Percentiles rank a stretch among this genome's conserved stretches.
phyloP scores from a whole-genome alignment of 2,113 vertebrate genomes.

The Bambusicola thoracicus region DNA sequence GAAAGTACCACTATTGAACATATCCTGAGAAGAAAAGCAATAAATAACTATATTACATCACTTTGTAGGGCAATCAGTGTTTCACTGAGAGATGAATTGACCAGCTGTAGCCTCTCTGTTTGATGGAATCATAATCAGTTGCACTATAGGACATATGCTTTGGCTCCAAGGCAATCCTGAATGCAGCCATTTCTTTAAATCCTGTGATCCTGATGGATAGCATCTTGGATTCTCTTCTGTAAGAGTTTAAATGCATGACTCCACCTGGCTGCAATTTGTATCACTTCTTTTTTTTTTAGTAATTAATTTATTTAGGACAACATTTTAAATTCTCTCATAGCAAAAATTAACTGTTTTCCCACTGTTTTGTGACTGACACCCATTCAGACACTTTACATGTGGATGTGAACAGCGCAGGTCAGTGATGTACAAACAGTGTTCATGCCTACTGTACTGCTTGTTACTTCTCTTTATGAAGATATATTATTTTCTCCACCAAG shows the following conservation, averaged over 20 bases:
- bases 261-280: neutral
- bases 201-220: neutral
- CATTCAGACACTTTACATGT: neutral
- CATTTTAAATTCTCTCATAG: neutral
- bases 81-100: neutral
- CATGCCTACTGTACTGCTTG: neutral
- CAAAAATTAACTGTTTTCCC: neutral
- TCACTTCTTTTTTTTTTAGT: neutral
- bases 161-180: neutral
- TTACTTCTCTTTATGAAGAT: neutral
- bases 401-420: neutral
- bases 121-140: neutral
- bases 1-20: neutral
- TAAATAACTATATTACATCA: neutral
- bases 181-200: neutral
- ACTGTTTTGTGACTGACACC: neutral
- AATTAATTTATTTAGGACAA: neutral
- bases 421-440: fast-evolving
- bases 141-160: neutral
- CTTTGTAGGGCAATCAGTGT: neutral
- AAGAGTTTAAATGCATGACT: neutral
- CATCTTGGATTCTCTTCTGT: neutral
- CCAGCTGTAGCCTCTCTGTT: neutral
- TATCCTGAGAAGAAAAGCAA: neutral
- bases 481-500: neutral